A percentile compares a stretch with the other conserved stretches of the same genome.
phyloP scores from a whole-genome alignment of 2,888 invertebrate species.

The Autographa gamma region DNA sequence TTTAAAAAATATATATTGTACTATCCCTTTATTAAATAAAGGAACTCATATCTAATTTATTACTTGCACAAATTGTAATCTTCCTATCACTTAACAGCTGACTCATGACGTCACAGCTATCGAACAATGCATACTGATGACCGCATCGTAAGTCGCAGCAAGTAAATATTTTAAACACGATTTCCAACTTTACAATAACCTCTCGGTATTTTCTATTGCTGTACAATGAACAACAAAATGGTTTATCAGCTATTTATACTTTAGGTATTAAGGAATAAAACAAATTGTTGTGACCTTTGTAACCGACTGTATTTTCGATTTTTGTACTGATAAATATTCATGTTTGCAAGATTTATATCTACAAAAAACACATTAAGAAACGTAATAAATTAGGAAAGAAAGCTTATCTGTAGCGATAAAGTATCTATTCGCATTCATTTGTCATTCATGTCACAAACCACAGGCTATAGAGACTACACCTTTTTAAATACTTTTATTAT shows the following conservation, averaged over 20 bases:
- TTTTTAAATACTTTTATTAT: too few relatives aligned
- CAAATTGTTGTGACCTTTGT: not conserved
- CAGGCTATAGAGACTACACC: too few relatives aligned
- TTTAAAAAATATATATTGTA: too few relatives aligned
- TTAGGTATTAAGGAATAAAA: not conserved
- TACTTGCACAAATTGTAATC: too few relatives aligned
- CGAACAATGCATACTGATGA: not conserved
- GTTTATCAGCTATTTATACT: not conserved
- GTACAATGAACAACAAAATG: not conserved
- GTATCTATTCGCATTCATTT: not conserved
- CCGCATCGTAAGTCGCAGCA: not conserved
- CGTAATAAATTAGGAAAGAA: not conserved
- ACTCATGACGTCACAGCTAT: not conserved
- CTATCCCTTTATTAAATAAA: too few relatives aligned
- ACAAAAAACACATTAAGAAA: conserved; percentile 1
- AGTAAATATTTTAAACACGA: not conserved
- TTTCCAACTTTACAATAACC: not conserved
- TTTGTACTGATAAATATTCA: not conserved
- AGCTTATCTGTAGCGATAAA: not conserved
- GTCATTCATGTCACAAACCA: not conserved
- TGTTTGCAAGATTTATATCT: not conserved
- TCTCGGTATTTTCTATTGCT: not conserved
- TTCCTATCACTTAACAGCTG: not conserved
- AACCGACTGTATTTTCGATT: not conserved
- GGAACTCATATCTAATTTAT: too few relatives aligned